Conservation (phyloP, 2,888 invertebrate genomes). For the Nemoura dubitans region DNA sequence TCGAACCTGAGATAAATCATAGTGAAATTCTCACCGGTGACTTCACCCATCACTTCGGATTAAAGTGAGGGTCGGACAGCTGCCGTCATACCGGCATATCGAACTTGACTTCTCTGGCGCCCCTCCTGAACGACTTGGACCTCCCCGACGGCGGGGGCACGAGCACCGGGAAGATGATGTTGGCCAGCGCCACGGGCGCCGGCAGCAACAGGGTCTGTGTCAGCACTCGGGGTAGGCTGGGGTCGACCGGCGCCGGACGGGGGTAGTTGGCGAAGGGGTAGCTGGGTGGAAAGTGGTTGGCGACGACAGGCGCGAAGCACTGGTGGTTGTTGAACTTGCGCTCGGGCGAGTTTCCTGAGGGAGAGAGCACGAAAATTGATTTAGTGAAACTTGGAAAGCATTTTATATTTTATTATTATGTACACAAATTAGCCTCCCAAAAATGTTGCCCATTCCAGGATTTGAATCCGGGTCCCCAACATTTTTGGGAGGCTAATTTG, state of each 20-base stretch:
- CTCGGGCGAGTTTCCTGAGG: slow-evolving; percentile 61
- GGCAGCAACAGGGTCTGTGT: slow-evolving; percentile 55
- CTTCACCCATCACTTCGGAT: slow-evolving; percentile 55
- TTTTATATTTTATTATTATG: no score
- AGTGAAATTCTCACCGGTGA: no score
- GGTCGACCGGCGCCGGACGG: slow-evolving; percentile 55
- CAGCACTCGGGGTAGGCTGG: slow-evolving; percentile 33
- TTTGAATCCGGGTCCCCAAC: no score
- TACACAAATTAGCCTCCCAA: no score
- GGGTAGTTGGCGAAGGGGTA: slow-evolving; percentile 68
- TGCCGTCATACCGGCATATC: slow-evolving; percentile 60
- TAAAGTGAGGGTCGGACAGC: slow-evolving; percentile 58
- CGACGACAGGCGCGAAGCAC: slow-evolving; percentile 75
- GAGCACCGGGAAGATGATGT: slow-evolving; percentile 52
- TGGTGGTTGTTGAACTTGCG: slow-evolving; percentile 63
- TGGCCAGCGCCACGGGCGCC: slow-evolving; percentile 49
- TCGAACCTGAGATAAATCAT: no score
- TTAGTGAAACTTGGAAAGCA: no score
- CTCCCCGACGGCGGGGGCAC: slow-evolving; percentile 55
- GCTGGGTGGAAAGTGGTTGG: slow-evolving; percentile 75
- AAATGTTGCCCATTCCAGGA: no score
- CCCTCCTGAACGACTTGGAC: slow-evolving; percentile 42
- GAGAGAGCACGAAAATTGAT: slow-evolving; percentile 47
- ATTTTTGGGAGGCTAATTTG: no score
- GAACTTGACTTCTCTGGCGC: slow-evolving; percentile 56